phyloP scores from a whole-genome alignment of 2,888 invertebrate genomes.

The Apantesis nais region DNA sequence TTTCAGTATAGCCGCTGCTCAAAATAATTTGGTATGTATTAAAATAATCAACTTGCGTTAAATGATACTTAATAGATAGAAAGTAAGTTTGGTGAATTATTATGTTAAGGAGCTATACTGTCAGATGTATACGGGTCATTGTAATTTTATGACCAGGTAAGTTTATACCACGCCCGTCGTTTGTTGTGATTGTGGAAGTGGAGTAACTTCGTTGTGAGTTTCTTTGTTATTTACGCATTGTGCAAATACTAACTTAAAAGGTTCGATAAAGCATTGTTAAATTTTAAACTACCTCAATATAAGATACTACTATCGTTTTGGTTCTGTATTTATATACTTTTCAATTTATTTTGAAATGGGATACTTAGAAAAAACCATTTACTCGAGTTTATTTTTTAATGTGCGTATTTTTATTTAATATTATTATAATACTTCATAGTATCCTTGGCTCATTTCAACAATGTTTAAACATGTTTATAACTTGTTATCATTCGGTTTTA shows the following conservation, averaged over 20 bases:
- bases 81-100: conserved; percentile 33
- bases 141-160: conserved; percentile 21
- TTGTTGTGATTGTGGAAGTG: not conserved
- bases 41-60: conserved; percentile 28
- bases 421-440: not conserved
- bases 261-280: not conserved
- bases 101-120: conserved; percentile 26
- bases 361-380: not conserved
- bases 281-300: not conserved
- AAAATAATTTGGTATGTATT: conserved; percentile 47
- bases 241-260: not conserved
- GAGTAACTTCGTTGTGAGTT: not conserved
- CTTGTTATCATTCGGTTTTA: conserved; percentile 4
- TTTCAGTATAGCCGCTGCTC: conserved; percentile 46
- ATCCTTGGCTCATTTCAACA: not conserved
- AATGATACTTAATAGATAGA: conserved; percentile 31
- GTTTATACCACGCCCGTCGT: conserved; percentile 37
- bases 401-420: not conserved
- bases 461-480: not conserved
- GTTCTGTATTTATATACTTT: not conserved
- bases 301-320: not conserved
- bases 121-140: conserved; percentile 16
- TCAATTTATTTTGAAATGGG: not conserved
- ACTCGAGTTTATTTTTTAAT: not conserved
- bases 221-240: conserved; percentile 6